phyloP scores from a whole-genome alignment of 2,888 invertebrate species.

The Diaphora mendica region DNA sequence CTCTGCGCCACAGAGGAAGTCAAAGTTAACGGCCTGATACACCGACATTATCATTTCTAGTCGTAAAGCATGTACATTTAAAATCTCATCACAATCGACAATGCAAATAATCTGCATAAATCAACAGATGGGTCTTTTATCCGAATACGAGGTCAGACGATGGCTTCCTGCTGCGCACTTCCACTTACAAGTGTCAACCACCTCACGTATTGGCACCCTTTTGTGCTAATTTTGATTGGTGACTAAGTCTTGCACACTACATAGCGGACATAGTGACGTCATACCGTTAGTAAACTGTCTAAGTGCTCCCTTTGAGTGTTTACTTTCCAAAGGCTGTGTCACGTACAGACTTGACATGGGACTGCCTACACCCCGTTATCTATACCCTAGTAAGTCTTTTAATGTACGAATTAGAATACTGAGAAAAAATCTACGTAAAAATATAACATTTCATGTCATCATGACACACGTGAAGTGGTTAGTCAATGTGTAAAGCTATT shows the following conservation, averaged over 20 bases:
- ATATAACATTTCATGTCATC: not conserved
- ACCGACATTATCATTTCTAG: not conserved
- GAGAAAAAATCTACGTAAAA: not conserved
- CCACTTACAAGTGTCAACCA: constrained; percentile 20
- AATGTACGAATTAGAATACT: not conserved
- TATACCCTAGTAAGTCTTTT: not conserved
- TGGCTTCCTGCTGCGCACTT: constrained; percentile 7
- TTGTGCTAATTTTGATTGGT: constrained; percentile 32
- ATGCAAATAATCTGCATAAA: not conserved
- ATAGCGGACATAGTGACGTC: constrained; percentile 11
- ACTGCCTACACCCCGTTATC: not conserved
- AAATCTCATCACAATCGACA: not conserved
- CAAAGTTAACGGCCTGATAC: not conserved
- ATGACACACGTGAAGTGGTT: not conserved
- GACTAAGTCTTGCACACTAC: constrained; percentile 18
- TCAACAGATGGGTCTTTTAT: constrained; percentile 6
- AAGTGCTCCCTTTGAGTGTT: not conserved
- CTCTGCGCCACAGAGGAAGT: no score
- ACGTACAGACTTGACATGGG: not conserved
- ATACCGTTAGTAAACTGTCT: constrained; percentile 8
- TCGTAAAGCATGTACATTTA: not conserved
- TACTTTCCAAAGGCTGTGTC: not conserved
- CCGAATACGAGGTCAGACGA: constrained; percentile 1
- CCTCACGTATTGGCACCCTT: constrained; percentile 20
- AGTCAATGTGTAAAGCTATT: not conserved